Conservation (phyloP, 2,888 invertebrate genomes). For the Phrixothrix hirtus region DNA sequence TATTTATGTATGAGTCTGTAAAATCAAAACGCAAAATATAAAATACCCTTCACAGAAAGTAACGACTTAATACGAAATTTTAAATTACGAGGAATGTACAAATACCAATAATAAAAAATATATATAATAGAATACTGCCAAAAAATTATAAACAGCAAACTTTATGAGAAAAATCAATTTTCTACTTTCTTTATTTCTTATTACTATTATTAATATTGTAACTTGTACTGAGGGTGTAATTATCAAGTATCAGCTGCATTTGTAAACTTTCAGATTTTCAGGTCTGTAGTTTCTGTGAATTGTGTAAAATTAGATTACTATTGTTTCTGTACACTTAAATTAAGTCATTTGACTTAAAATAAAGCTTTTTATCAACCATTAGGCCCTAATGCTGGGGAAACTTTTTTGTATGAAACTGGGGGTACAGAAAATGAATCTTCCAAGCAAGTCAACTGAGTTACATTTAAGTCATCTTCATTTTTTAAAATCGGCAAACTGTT, state of each 20-base stretch:
- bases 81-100: neutral
- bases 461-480: slow-evolving; percentile 40
- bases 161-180: too few relatives aligned
- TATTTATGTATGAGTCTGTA: too few relatives aligned
- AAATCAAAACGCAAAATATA: too few relatives aligned
- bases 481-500: slow-evolving; percentile 17
- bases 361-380: slow-evolving; percentile 46
- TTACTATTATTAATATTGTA: slow-evolving; percentile 25
- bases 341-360: slow-evolving; percentile 18
- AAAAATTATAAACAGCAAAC: neutral
- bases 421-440: slow-evolving; percentile 41
- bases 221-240: slow-evolving; percentile 31
- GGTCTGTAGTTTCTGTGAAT: slow-evolving; percentile 25
- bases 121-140: neutral
- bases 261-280: slow-evolving; percentile 28
- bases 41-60: slow-evolving; percentile 10
- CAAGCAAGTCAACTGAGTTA: slow-evolving; percentile 46
- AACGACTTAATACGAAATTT: too few relatives aligned
- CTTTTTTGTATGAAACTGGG: slow-evolving; percentile 39
- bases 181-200: slow-evolving; percentile 8
- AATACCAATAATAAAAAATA: neutral
- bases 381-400: slow-evolving; percentile 49
- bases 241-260: slow-evolving; percentile 23
- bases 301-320: slow-evolving; percentile 19
- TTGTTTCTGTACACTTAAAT: too few relatives aligned